Evolutionary conservation across 2,797 vertebrate species (phyloP).

Genomic region (Sebastes cheni): DNA sequence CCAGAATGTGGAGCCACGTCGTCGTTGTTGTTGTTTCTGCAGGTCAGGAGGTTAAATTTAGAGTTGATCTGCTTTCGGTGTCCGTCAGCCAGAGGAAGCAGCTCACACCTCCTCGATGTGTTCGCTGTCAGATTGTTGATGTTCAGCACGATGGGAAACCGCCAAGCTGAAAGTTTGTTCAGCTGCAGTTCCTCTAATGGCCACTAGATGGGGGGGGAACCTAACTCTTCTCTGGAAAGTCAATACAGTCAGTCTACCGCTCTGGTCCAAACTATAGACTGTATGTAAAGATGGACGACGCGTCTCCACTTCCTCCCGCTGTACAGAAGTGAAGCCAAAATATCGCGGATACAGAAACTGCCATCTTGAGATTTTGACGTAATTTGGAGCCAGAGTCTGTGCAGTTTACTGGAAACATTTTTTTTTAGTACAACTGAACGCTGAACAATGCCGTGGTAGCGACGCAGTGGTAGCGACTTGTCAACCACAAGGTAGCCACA

Average conservation of each 20-base stretch:
- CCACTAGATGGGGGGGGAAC: neutral
- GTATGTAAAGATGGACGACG: too few species aligned
- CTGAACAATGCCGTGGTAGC: too few species aligned
- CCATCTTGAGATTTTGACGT: too few species aligned
- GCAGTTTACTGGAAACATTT: too few species aligned
- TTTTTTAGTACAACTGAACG: too few species aligned
- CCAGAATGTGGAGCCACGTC: constrained; percentile 1
- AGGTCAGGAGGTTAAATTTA: constrained; percentile 45
- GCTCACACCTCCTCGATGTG: neutral
- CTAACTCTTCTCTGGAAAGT: neutral
- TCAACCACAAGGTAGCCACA: too few species aligned
- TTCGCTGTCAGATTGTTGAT: neutral
- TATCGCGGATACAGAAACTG: too few species aligned
- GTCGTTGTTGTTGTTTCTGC: neutral
- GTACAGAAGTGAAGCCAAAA: too few species aligned
- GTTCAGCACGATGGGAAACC: neutral
- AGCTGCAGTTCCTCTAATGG: neutral
- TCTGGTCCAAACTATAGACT: neutral
- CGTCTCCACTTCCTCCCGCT: too few species aligned
- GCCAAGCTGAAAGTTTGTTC: neutral
- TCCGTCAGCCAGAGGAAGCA: constrained; percentile 10
- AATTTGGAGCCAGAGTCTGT: too few species aligned
- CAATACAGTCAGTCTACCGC: neutral
- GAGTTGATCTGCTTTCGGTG: neutral
- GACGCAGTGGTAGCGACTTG: too few species aligned